These are phyloP conservation scores for Ceyx cyanopectus DNA, from an alignment of 2,113 vertebrate genomes.

Conservation along the genomic window DNA sequence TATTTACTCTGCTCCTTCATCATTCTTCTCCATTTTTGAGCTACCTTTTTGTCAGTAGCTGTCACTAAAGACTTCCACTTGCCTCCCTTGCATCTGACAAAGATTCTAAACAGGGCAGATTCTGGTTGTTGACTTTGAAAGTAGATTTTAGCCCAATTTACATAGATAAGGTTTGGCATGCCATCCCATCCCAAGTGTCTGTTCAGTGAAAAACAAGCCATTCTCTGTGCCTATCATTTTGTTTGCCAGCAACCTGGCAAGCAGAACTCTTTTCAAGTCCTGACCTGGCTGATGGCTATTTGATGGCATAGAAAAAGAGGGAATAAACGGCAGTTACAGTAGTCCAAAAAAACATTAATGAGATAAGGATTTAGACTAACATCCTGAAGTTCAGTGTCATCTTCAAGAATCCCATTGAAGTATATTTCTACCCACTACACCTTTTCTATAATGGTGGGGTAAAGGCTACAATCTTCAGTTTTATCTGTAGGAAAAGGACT, in stretches of 20 bases:
- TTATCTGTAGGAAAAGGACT: not conserved
- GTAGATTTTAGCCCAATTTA: slow-evolving; percentile 61
- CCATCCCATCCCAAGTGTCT: slow-evolving; percentile 36
- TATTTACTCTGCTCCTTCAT: slow-evolving; percentile 35
- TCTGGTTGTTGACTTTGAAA: slow-evolving; percentile 45
- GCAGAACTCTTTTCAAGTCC: slow-evolving; percentile 24
- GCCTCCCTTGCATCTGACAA: slow-evolving; percentile 34
- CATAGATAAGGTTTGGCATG: slow-evolving; percentile 40
- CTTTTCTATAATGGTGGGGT: not conserved
- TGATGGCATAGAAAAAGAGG: slow-evolving; percentile 6
- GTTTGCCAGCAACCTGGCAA: slow-evolving; percentile 56
- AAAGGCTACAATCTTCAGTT: not conserved
- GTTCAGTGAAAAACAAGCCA: slow-evolving; percentile 26
- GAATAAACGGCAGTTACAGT: not conserved
- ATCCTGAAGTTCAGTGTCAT: not conserved
- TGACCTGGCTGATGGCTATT: slow-evolving; percentile 53
- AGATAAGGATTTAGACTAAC: not conserved
- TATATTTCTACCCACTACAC: not conserved
- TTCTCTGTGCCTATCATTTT: not conserved
- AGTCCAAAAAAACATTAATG: not conserved
- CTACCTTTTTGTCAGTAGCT: slow-evolving; percentile 40
- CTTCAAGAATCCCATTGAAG: not conserved
- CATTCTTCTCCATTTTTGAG: slow-evolving; percentile 11
- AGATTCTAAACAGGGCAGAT: slow-evolving; percentile 21
- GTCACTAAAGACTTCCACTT: slow-evolving; percentile 45